Evolutionary conservation across 2,113 vertebrate genomes (phyloP), one percentile per base, ranked within the genome.

Genomic region (Hippocampus zosterae): DNA sequence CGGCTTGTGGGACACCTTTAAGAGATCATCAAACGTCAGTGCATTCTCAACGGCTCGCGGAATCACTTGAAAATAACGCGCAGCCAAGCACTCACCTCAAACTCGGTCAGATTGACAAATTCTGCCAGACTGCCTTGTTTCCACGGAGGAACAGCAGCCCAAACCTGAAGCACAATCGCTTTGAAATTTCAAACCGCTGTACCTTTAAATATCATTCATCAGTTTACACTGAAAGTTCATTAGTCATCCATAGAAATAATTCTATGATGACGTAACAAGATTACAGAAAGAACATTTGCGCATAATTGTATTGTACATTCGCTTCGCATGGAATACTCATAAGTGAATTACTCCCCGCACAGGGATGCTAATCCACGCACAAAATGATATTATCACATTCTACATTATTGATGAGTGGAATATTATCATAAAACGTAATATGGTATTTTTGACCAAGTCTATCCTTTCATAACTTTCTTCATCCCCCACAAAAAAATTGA

Each of bases 111-210:
- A 65, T 94, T 92, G 70, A 98, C 94, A 56, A 93, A 97, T 73
- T 97, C 95, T 59, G 96, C 94, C 67, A 98, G 87, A 59, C 95
- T 96, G 72, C 96, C 96, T 90, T 95, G 96, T 83, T 97, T 97
- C 96, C 96, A 98, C 0, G 96, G 96, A 65, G 96, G 94, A 77
- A 98, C 83, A 61, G 96, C 93, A 69, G 94, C 95, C 95, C 95
- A 98, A 63, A 98, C 96, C 96, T 98, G 83, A 5, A 81, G 72
- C 59, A 80, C 10, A 12, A 76, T 71, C 6, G 19, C 27, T 50
- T 73, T 37, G 73, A 74, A 65, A 79, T 79, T 81, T 71, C 76
- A 69, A 42, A 76, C 19, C 25, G 15, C 23, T 27, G 48, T 1
- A 0, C 33, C 41, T 65, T 64, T 71, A 62, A 72, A 42, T 62